Evolutionary conservation across 2,888 invertebrate species (phyloP).

Genomic region (Rhingia campestris): DNA sequence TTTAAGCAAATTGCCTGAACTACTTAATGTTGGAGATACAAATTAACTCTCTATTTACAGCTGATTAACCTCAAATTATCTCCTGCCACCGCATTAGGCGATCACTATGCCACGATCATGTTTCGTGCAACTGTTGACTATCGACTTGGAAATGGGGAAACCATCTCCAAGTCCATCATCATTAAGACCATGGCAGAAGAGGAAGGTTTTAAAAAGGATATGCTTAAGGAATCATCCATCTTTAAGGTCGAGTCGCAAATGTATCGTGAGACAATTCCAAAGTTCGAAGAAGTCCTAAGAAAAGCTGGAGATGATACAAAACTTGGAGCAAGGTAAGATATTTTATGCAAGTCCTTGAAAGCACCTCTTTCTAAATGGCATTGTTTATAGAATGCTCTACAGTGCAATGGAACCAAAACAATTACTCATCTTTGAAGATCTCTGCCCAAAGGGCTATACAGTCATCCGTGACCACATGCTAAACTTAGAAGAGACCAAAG

Average conservation of each 20-base stretch:
- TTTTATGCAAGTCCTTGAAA: not conserved
- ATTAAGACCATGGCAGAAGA: slow-evolving; percentile 68
- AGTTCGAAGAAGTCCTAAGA: slow-evolving; percentile 67
- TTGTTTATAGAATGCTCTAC: slow-evolving; percentile 43
- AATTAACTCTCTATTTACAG: not conserved
- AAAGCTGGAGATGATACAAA: slow-evolving; percentile 65
- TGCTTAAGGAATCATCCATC: slow-evolving; percentile 32
- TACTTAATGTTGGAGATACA: too few species aligned
- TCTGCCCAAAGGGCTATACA: slow-evolving; percentile 55
- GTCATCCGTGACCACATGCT: slow-evolving; percentile 59
- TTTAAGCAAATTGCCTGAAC: too few species aligned
- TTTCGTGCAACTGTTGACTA: slow-evolving; percentile 64
- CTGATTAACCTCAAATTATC: slow-evolving; percentile 19
- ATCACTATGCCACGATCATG: slow-evolving; percentile 76
- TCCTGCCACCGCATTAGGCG: slow-evolving; percentile 74
- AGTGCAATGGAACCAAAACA: slow-evolving; percentile 32
- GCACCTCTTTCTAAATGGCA: too few species aligned
- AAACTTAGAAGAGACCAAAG: slow-evolving; percentile 49
- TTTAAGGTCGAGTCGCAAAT: slow-evolving; percentile 73
- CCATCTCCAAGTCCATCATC: slow-evolving; percentile 55
- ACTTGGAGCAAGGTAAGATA: slow-evolving; percentile 67
- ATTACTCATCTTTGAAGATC: slow-evolving; percentile 70
- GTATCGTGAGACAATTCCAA: slow-evolving; percentile 70
- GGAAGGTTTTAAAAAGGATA: slow-evolving; percentile 61
- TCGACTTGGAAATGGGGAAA: not conserved